Conservation (phyloP, 2,113 vertebrate genomes). For the Stigmatopora argus region DNA sequence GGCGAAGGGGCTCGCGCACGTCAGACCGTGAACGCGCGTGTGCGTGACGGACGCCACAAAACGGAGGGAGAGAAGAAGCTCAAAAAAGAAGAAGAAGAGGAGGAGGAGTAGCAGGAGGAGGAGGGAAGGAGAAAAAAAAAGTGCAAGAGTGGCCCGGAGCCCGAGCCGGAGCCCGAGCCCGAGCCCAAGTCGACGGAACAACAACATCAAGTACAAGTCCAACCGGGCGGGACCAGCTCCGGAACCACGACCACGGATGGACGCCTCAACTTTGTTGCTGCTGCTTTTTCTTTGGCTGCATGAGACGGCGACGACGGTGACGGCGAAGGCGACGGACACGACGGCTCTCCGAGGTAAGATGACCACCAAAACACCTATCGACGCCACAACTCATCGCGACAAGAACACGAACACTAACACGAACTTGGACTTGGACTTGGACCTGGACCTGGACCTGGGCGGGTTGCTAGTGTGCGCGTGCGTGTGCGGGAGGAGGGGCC, state of each 20-base stretch:
- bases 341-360: conserved; percentile 5
- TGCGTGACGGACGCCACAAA: conserved; percentile 2
- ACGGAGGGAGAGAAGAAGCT: neutral
- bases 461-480: neutral
- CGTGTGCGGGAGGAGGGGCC: neutral
- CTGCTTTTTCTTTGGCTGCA: neutral
- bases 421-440: neutral
- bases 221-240: neutral
- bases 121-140: neutral
- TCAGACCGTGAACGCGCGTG: conserved; percentile 3
- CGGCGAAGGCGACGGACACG: neutral
- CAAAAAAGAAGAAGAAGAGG: neutral
- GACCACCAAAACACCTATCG: neutral
- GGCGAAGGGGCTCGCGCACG: conserved; percentile 1
- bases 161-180: no score
- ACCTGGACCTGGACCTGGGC: neutral
- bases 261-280: conserved; percentile 13
- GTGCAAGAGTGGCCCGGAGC: neutral
- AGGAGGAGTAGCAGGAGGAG: no score
- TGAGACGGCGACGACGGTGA: neutral
- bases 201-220: neutral
- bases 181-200: neutral
- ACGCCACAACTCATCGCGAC: neutral
- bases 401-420: neutral
- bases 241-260: neutral